A percentile compares a stretch with the other conserved stretches of the same genome.
phyloP scores from a whole-genome alignment of 2,113 vertebrate genomes.

The Coptodon bakossiorum region DNA sequence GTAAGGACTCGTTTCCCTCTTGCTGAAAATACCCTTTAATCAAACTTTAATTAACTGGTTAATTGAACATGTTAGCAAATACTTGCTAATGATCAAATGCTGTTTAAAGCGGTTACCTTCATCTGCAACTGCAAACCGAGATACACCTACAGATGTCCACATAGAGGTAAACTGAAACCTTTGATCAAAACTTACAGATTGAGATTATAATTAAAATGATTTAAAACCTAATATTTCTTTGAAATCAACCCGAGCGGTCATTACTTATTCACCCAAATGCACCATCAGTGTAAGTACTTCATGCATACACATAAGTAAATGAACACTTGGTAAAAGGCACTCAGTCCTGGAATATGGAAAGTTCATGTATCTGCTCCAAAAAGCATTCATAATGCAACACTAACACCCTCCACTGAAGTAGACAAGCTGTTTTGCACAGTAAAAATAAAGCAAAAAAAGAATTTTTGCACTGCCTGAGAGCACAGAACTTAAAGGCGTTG shows the following conservation, averaged over 20 bases:
- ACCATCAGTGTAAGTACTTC: not conserved
- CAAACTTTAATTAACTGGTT: not conserved
- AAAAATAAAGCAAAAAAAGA: not conserved
- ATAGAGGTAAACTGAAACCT: not conserved
- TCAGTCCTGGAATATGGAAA: not conserved
- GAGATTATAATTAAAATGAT: not conserved
- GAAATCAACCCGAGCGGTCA: not conserved
- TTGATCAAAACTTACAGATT: not conserved
- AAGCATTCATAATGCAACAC: constrained; percentile 1
- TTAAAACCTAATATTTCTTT: not conserved
- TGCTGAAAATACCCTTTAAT: not conserved
- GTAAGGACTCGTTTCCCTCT: not conserved
- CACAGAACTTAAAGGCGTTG: not conserved
- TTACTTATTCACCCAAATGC: not conserved
- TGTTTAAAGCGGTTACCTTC: not conserved
- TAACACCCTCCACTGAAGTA: not conserved
- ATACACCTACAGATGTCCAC: not conserved
- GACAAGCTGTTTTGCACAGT: not conserved
- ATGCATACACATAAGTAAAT: not conserved
- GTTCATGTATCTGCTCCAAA: not conserved
- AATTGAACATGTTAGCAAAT: not conserved
- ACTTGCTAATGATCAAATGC: not conserved
- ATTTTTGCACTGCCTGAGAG: not conserved
- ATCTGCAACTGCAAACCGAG: not conserved
- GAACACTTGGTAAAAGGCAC: not conserved